Evolutionary conservation across 2,888 invertebrate species (phyloP), one percentile per base, ranked within the genome.

Genomic region (Catocala sponsa): DNA sequence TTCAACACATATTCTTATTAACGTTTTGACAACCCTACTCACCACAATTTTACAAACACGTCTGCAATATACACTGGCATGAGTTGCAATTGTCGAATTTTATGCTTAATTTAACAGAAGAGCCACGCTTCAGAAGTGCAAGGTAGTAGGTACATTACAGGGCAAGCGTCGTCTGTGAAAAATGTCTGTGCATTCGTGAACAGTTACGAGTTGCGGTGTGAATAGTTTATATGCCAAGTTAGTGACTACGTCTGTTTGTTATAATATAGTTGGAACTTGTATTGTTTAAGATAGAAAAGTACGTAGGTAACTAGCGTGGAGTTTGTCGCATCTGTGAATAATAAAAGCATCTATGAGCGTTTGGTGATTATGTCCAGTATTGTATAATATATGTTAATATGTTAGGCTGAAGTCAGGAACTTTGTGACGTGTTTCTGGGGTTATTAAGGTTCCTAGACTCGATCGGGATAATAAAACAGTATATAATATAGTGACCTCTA

Each of bases 61-160:
- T 35, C 52, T 48, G 12, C 41, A 49, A 57, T 46, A 50, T 46
- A 44, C 32, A 54, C 51, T 54, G 33, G 49, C 49, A 49, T 55
- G 35, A 61, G 32, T 59, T 64, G 67, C 68, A 70, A 70, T 78
- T 74, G 79, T 78, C 65, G 59, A 74, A 74, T 70, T 68, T 67
- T 66, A 71, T 67, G 67, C 67, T 70, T 76, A 78, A 78, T 74
- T 78, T 78, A 78, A 74, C 69, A 63, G 32, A 59, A 57, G 25
- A 63, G 55, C 56, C 67, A 60, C 68, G 70, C 63, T 54, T 70
- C 60, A 55, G 55, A 25, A 51, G 44, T 57, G 51, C 47, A 42
- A 42, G 25, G 33, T 38, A 15, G 9, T 41, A 15, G 13, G 43
- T 59, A 38, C 32, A 25, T 32, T 44, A 53, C 53, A 49, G 44